A percentile compares a stretch with the other conserved stretches of the same genome.
Evolutionary conservation across 1,140 invertebrate species (phyloP).

Genomic region (Hylaeus anthracinus): DNA sequence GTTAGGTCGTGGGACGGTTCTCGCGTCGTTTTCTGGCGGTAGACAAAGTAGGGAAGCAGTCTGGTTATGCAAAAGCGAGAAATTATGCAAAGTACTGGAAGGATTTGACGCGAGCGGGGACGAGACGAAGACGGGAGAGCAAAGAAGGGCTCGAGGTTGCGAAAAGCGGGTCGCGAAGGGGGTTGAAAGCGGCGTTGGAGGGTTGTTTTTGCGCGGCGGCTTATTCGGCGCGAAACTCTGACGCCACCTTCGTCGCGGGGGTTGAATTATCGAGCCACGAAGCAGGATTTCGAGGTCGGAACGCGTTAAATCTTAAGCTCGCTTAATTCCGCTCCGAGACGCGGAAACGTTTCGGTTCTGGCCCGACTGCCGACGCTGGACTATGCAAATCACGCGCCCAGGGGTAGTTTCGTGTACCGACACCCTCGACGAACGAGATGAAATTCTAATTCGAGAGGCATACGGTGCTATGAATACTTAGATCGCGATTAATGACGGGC

Average conservation of each 20-base stretch:
- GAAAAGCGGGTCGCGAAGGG: background rate
- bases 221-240: conserved; percentile 61
- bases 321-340: conserved; percentile 54
- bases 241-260: conserved; percentile 50
- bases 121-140: conserved; percentile 1
- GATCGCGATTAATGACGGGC: background rate
- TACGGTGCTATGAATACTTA: background rate
- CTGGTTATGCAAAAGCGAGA: conserved; percentile 68
- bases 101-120: conserved; percentile 63
- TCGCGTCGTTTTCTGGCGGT: too few species aligned
- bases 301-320: conserved; percentile 61
- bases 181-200: conserved; percentile 28
- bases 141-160: conserved; percentile 8
- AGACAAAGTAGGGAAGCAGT: conserved; percentile 42
- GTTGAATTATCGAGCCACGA: conserved; percentile 59
- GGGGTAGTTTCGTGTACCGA: conserved; percentile 34
- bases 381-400: conserved; percentile 50
- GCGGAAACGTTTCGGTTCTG: conserved; percentile 30
- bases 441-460: conserved; percentile 27
- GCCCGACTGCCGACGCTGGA: conserved; percentile 19
- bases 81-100: conserved; percentile 72
- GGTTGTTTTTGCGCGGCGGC: conserved; percentile 57
- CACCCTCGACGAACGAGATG: conserved; percentile 1
- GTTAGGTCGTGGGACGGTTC: conserved; percentile 35
- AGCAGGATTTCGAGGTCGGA: conserved; percentile 50